These are phyloP conservation scores for Rousettus madagascariensis DNA, from an alignment of 2,797 vertebrate genomes.

Conservation along the genomic window DNA sequence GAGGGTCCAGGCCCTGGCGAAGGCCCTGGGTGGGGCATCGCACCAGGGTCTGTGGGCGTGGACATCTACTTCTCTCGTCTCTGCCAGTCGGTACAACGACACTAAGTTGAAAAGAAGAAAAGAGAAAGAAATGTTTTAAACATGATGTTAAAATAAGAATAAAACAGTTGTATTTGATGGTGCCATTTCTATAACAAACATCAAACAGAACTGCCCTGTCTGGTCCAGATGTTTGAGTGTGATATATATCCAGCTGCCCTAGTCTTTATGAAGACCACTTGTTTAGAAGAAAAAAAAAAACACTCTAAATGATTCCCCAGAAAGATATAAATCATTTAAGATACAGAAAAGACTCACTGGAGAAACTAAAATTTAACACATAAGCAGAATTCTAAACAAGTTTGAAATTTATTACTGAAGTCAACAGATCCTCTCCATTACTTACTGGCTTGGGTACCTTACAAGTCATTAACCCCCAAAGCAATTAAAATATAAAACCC, in stretches of 20 bases:
- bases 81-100: constrained; percentile 76
- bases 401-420: constrained; percentile 58
- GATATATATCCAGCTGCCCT: constrained; percentile 9
- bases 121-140: constrained; percentile 76
- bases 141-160: constrained; percentile 58
- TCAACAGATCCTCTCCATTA: constrained; percentile 54
- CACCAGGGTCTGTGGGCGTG: constrained; percentile 92
- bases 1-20: constrained; percentile 96
- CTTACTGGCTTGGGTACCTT: background rate
- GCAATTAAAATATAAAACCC: constrained; percentile 17
- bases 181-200: constrained; percentile 58
- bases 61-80: constrained; percentile 90
- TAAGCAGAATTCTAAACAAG: constrained; percentile 72
- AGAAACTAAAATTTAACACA: constrained; percentile 68
- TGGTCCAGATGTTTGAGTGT: constrained; percentile 64
- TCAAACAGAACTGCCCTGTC: constrained; percentile 57
- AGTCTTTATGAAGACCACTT: constrained; percentile 55
- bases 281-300: constrained; percentile 28
- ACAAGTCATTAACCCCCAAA: constrained; percentile 14
- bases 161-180: constrained; percentile 54
- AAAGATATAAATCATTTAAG: constrained; percentile 69
- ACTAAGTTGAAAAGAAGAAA: constrained; percentile 67
- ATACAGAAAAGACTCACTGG: constrained; percentile 51
- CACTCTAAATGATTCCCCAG: constrained; percentile 35
- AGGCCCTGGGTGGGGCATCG: constrained; percentile 97